Percentiles rank a stretch among this genome's conserved stretches.
Evolutionary conservation across 1,140 invertebrate genomes (phyloP).

Genomic region (Tribolium madens): DNA sequence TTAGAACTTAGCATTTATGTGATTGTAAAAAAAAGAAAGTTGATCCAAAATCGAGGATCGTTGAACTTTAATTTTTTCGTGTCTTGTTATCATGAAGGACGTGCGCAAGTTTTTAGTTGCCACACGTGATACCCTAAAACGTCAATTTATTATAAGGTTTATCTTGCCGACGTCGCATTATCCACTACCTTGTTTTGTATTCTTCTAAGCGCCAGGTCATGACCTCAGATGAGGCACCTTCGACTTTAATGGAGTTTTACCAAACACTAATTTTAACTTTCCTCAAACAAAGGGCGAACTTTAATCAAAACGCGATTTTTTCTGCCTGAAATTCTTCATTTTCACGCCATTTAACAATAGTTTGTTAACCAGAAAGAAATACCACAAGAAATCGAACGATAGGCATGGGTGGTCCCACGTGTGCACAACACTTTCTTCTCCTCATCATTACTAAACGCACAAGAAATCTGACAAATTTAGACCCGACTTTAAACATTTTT

Average conservation of each 20-base stretch:
- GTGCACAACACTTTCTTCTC: background rate
- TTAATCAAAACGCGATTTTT: background rate
- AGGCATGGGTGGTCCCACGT: background rate
- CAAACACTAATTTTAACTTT: conserved; percentile 9
- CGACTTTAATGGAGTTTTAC: conserved; percentile 34
- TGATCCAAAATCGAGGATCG: conserved; percentile 27
- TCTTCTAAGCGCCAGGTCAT: conserved; percentile 24
- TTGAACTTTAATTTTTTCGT: conserved; percentile 31
- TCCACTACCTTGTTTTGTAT: conserved; percentile 30
- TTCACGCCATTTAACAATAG: background rate
- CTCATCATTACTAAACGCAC: background rate
- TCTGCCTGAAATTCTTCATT: too few species aligned
- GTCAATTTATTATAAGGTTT: conserved; percentile 21
- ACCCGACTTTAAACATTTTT: background rate
- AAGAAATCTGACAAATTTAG: background rate
- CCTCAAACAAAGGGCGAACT: background rate
- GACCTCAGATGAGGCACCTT: conserved; percentile 30
- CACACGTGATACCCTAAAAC: conserved; percentile 22
- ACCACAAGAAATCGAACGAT: background rate
- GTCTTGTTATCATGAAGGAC: conserved; percentile 28
- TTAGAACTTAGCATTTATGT: conserved; percentile 23
- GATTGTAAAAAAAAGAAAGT: conserved; percentile 23
- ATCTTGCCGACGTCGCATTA: conserved; percentile 23
- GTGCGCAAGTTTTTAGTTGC: background rate
- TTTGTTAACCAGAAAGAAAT: too few species aligned